These are phyloP conservation scores for Neodiprion lecontei DNA, from an alignment of 1,140 invertebrate species.

Conservation along the genomic window DNA sequence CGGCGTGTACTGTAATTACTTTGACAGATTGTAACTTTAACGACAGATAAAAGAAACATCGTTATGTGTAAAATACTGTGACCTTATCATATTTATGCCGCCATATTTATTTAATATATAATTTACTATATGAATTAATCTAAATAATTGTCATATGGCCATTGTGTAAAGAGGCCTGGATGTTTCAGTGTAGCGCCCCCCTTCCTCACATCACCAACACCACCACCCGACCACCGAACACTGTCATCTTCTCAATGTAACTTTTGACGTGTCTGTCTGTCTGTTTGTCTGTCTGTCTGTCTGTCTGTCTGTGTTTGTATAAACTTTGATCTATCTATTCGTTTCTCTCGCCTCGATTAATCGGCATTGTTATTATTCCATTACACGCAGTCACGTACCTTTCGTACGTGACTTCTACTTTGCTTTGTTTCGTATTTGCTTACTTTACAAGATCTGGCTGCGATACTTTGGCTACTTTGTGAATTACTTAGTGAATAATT, in stretches of 20 bases:
- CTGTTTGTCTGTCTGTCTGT: conserved; percentile 50
- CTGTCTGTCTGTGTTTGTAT: conserved; percentile 35
- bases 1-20: no score
- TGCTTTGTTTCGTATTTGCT: conserved; percentile 12
- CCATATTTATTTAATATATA: no score
- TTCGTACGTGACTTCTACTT: background rate
- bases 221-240: conserved; percentile 55
- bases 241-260: conserved; percentile 56
- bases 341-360: conserved; percentile 23
- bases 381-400: conserved; percentile 20
- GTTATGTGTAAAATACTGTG: no score
- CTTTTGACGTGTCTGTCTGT: conserved; percentile 50
- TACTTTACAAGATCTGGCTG: conserved; percentile 12
- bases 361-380: conserved; percentile 24
- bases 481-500: no score
- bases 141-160: conserved; percentile 46
- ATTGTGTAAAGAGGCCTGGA: conserved; percentile 55
- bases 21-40: no score
- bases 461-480: no score
- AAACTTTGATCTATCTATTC: conserved; percentile 31
- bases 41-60: no score
- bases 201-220: conserved; percentile 55
- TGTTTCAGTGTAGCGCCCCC: conserved; percentile 60
- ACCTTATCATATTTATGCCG: no score
- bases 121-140: conserved; percentile 34